Percentiles rank a stretch among this genome's conserved stretches.
Evolutionary conservation across 2,888 invertebrate genomes (phyloP).

Genomic region (Ormyrus labotus): DNA sequence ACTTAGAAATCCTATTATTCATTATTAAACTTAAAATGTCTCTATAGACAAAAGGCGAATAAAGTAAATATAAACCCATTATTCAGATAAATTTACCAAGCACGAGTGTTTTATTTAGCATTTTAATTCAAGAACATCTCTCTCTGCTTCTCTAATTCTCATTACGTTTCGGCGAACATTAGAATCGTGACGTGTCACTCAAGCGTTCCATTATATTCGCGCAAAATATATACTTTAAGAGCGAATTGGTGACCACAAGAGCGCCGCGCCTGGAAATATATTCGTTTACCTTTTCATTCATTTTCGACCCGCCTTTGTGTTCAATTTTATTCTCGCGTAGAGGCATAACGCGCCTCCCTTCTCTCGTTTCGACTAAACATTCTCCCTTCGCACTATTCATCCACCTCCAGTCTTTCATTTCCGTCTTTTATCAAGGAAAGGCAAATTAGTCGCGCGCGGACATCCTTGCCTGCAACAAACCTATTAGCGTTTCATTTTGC

Average conservation of each 20-base stretch:
- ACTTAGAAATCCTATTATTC: too few species aligned
- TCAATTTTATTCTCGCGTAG: background rate
- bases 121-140: too few species aligned
- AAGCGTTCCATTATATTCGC: conserved; percentile 14
- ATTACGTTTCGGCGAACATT: conserved; percentile 16
- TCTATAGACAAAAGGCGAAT: too few species aligned
- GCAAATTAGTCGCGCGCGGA: too few species aligned
- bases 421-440: background rate
- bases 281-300: conserved; percentile 25
- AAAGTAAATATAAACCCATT: too few species aligned
- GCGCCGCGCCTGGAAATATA: background rate
- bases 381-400: background rate
- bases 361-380: conserved; percentile 1
- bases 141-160: background rate
- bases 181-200: conserved; percentile 13
- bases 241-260: conserved; percentile 14
- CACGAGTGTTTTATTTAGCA: too few species aligned
- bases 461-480: too few species aligned
- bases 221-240: conserved; percentile 24
- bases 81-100: too few species aligned
- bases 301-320: conserved; percentile 7
- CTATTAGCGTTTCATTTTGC: background rate
- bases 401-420: background rate
- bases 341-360: background rate
- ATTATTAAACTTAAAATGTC: too few species aligned